Evolutionary conservation across 2,888 invertebrate genomes (phyloP), one percentile per base, ranked within the genome.

Genomic region (Caenorhabditis wallacei): DNA sequence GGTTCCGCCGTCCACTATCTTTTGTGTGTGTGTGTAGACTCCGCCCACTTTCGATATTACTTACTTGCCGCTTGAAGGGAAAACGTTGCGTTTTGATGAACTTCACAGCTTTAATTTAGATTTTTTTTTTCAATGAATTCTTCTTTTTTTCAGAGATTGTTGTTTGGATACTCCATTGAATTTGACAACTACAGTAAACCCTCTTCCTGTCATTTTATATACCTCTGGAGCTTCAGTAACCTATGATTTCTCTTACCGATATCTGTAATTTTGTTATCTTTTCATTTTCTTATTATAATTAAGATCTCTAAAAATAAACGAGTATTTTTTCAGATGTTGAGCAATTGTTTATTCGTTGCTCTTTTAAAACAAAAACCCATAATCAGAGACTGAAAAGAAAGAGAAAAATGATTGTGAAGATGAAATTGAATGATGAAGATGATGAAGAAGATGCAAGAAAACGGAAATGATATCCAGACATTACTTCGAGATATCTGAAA

Each of bases 401-500:
- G 20, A 70, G 53, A 68, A 68, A 48, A 48, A 61, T 59, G 56
- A 69, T 43, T 51, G 59, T 48, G 16, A 74, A 43, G 57, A 53
- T 61, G 13, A 54, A 64, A 35, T 30, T 43, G 40, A 54, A 30
- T 40, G 68, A 54, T 54, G 70, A 51, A 18, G 30, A 59, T 0
- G 66, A 59, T 30, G 75, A 56, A n/a, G 72, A 74, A 26, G 69
- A 66, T 20, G 68, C 68, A 20, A 80, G 64, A 68, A 87, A 87
- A 11, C 85, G 84, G 54, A 82, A 85, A 37, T 85, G 85, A 68
- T 85, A 87, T 11, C 87, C 87, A 43, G 87, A 82, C 64, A 87
- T 87, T 26, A 87, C 87, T 75, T 87, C 87, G 22, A 85, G 70
- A 59, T 87, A 87, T 76, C 87, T 87, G 72, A 46, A 85, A 18